Evolutionary conservation across 1,140 invertebrate genomes (phyloP), one percentile per base, ranked within the genome.

Genomic region (Ceratina japonica): DNA sequence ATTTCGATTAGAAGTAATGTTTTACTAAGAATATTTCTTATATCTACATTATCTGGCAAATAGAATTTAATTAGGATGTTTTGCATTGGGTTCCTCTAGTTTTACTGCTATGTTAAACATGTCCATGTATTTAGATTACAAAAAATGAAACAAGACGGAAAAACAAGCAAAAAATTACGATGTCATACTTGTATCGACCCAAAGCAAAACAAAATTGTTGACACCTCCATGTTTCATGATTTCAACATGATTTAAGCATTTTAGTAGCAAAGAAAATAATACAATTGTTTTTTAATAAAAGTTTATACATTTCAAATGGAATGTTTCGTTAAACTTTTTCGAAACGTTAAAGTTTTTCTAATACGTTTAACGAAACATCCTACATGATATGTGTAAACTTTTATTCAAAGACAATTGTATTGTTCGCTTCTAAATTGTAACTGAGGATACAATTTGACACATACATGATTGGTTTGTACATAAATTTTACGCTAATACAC

Each of bases 1-100:
- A 81, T 71, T 61, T 72, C 31, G 20, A 69, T n/a, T 63, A 58
- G 31, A 81, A 75, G 61, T 77, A 79, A 52, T 68, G 27, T n/a
- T 69, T 24, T 64, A 75, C 71, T 78, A 81, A 84, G 44, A 74
- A 61, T 77, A 83, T 58, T 56, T 59, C 56, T 84, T 85, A 84
- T 84, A 37, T 37, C 65, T 84, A 84, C 80, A 85, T 84, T 84
- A 81, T 74, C 49, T 69, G 5, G 8, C 66, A 71, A 74, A 74
- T 79, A 37, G 24, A 62, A 71, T 83, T 18, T 80, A 65, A 79
- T 64, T 82, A 65, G 65, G 37, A 59, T 59, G 52, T 64, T 74
- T 79, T 59, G 70, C 76, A 65, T 58, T 74, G 70, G 62, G 52
- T 56, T 72, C 64, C 37, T 56, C 49, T 72, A 72, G 73, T 31